A percentile compares a stretch with the other conserved stretches of the same genome.
These are phyloP conservation scores for Lagodon rhomboides DNA, from an alignment of 2,797 vertebrate genomes.

Conservation along the genomic window DNA sequence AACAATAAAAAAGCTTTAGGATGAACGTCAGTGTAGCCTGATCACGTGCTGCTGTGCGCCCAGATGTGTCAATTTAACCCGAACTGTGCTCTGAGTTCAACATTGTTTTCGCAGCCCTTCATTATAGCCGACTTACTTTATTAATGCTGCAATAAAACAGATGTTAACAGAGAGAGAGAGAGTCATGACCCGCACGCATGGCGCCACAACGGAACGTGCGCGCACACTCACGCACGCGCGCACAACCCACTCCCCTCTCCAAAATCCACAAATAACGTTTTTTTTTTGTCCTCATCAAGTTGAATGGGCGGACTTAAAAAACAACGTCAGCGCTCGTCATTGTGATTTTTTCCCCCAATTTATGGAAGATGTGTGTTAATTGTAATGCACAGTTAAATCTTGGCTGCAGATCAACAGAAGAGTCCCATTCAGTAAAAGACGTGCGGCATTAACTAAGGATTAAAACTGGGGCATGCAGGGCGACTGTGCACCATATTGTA, in stretches of 20 bases:
- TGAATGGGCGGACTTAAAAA: conserved; percentile 21
- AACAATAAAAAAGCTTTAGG: no score
- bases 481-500: conserved; percentile 66
- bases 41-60: background rate
- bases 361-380: conserved; percentile 69
- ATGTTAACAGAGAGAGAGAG: background rate
- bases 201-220: background rate
- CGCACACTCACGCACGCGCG: background rate
- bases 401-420: conserved; percentile 57
- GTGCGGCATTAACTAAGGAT: conserved; percentile 81
- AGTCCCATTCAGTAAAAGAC: conserved; percentile 67
- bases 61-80: background rate
- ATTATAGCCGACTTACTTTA: conserved; percentile 1
- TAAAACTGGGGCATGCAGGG: conserved; percentile 63
- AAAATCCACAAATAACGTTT: conserved; percentile 3
- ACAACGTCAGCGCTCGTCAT: conserved; percentile 16
- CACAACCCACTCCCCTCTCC: background rate
- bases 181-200: conserved; percentile 20
- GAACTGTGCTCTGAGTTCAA: conserved; percentile 22
- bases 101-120: background rate
- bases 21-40: background rate
- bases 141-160: conserved; percentile 7
- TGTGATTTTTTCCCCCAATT: conserved; percentile 27
- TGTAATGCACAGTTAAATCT: conserved; percentile 68
- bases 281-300: conserved; percentile 1